Evolutionary conservation across 2,797 vertebrate species (phyloP).

Genomic region (Triplophysa bombifrons): DNA sequence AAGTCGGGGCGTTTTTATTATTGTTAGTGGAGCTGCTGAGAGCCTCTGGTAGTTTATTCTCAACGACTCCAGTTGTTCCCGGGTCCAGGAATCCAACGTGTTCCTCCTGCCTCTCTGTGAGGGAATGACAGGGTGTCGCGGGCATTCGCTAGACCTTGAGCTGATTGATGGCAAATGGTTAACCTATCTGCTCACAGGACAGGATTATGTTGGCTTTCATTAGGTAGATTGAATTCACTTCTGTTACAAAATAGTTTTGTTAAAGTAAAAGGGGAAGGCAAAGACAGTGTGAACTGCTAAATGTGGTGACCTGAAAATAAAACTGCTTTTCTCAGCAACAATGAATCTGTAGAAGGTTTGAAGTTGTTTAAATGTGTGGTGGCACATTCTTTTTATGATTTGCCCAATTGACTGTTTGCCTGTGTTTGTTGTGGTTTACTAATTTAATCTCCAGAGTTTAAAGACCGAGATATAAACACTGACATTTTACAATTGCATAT

Average conservation of each 20-base stretch:
- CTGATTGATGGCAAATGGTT: slow-evolving; percentile 88
- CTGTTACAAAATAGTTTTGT: slow-evolving; percentile 25
- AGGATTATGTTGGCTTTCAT: slow-evolving; percentile 56
- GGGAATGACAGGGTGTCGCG: slow-evolving; percentile 73
- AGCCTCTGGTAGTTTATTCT: slow-evolving; percentile 85
- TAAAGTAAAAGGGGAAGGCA: slow-evolving; percentile 20
- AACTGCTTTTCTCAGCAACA: slow-evolving; percentile 32
- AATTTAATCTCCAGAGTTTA: slow-evolving; percentile 33
- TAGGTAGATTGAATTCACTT: slow-evolving; percentile 30
- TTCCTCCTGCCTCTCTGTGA: slow-evolving; percentile 65
- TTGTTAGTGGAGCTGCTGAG: slow-evolving; percentile 87
- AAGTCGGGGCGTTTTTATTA: slow-evolving; percentile 87
- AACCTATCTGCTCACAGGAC: slow-evolving; percentile 85
- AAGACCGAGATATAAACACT: slow-evolving; percentile 23
- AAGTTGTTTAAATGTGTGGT: slow-evolving; percentile 33
- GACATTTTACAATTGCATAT: slow-evolving; percentile 2
- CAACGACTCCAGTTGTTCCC: slow-evolving; percentile 81
- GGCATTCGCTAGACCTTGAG: slow-evolving; percentile 83
- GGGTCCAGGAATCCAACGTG: slow-evolving; percentile 78
- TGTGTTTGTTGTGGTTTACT: slow-evolving; percentile 41
- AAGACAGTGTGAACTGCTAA: slow-evolving; percentile 30
- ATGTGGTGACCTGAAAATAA: slow-evolving; percentile 21
- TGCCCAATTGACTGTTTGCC: slow-evolving; percentile 35
- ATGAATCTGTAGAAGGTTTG: slow-evolving; percentile 36
- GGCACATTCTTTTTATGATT: slow-evolving; percentile 27